Base-by-base conservation (phyloP, 2,113 vertebrate species). In the Nyctibius bracteatus region DNA sequence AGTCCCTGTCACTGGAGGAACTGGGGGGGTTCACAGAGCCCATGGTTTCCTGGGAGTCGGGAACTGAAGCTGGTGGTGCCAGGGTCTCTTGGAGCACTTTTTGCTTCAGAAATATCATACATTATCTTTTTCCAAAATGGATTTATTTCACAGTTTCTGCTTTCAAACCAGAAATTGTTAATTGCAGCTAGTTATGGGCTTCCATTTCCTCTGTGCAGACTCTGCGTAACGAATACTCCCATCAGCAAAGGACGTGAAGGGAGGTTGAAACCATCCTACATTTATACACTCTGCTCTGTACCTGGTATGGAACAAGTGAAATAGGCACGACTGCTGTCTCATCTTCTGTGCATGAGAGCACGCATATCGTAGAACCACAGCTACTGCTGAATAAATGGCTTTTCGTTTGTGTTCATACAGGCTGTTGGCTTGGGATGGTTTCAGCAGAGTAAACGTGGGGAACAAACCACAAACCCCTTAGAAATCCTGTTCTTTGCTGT, bases 301-400 rank as follows among this genome's bases (percentile, higher is more conserved):
- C 16, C 21, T 75, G n/a, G 14, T 52, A 47, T 2, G 1, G 17
- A 92, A 23, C 43, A 81, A 73, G 46, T 41, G 31, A 16, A 74
- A 41, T 54, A 54, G 47, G n/a, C 31, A 44, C 0, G 2, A 14
- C 58, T 1, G 1, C 25, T 61, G 28, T 41, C n/a, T 66, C 0
- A 35, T 78, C 23, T 30, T 46, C 52, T 46, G n/a, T 66, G 85
- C 11, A 3, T 65, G 55, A 62, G 8, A 51, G 31, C 6, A 31
- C 3, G 3, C 22, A 46, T 66, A 14, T 68, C 5, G 3, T 37
- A 83, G 75, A 82, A 62, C n/a, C 3, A 1, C 44, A 61, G 59
- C 39, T 66, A 35, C 51, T 73, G 41, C 67, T 55, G 54, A 47
- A 59, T 49, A 70, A 61, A 66, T 70, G 23, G 21, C 8, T 81